Conservation (phyloP, 2,113 vertebrate species). For the Ptilonorhynchus violaceus region DNA sequence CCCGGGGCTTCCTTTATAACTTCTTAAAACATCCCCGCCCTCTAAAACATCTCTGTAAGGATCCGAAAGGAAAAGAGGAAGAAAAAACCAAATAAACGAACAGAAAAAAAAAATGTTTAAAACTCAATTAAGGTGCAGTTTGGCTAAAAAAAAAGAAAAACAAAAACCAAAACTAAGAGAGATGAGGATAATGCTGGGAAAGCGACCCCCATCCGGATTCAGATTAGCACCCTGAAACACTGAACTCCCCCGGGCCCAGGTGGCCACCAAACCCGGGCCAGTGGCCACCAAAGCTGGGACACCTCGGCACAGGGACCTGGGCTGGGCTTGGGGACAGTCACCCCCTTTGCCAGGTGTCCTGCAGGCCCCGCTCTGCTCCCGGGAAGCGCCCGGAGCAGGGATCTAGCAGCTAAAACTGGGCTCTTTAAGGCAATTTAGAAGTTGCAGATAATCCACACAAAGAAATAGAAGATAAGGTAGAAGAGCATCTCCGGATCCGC, state of each 20-base stretch:
- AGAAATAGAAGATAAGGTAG: not conserved
- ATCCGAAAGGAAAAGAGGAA: conserved; percentile 37
- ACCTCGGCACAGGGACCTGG: not conserved
- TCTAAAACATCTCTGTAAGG: not conserved
- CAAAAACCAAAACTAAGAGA: not conserved
- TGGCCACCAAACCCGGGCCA: not conserved
- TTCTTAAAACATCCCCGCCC: not conserved
- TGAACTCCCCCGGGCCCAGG: not conserved
- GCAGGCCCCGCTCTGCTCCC: conserved; percentile 61
- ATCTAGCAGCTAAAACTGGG: conserved; percentile 74
- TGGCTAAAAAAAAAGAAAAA: conserved; percentile 20
- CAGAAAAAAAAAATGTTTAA: not conserved
- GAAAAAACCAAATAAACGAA: not conserved
- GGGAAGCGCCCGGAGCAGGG: conserved; percentile 32
- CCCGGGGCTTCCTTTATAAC: not conserved
- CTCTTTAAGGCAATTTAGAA: conserved; percentile 81
- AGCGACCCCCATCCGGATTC: conserved; percentile 37
- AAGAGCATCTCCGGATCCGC: conserved; percentile 54
- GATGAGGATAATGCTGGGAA: conserved; percentile 40
- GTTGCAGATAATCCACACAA: conserved; percentile 71
- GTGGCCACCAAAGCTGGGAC: conserved; percentile 19
- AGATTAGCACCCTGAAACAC: conserved; percentile 59
- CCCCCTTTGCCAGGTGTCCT: conserved; percentile 48
- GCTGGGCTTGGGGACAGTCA: conserved; percentile 7
- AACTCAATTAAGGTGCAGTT: conserved; percentile 61